Base-by-base conservation (phyloP, 2,888 invertebrate species). In the Lomographa bimaculata region DNA sequence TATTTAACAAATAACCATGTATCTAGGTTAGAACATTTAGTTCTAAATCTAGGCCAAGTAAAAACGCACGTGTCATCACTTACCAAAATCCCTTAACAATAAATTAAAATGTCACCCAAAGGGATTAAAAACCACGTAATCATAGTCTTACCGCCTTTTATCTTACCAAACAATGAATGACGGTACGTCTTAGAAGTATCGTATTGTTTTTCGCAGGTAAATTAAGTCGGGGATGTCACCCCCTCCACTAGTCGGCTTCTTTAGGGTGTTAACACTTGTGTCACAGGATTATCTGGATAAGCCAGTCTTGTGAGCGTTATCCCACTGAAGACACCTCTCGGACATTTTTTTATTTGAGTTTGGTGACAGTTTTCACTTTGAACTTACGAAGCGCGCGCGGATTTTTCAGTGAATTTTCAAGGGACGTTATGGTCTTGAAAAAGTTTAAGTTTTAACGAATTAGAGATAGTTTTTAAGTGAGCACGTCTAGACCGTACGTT, bases 251-350 rank as follows among this genome's bases (percentile, higher is more conserved):
- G 24, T 16, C 60, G 64, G 63, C 44, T 49, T 46, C 59, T 63
- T 64, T 42, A 51, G 43, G 26, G 63, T 50, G 54, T 70, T 63
- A 65, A 57, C 52, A 53, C 39, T 64, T 67, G 52, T 71, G 72
- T 68, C 69, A 71, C 47, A 40, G 60, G 71, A 68, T 69, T 50
- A 69, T 44, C 44, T 10, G 56, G 62, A 70, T 74, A 69, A 77
- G 71, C 53, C 54, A 48, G 56, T 57, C 19, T 42, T 50, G 41
- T 46, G 53, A 57, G 59, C 54, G 55, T 66, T 49, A 63, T 46
- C 57, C 53, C 44, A 46, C 55, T 35, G 62, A 46, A 46, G 50
- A 38, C 49, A 52, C 49, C 30, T 25, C 23, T n/a, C 17, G 47
- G 34, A 38, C 37, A 36, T 18, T 20, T 11, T 3, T 14, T 14